Percentiles rank a stretch among this genome's conserved stretches.
Conservation (phyloP, 2,888 invertebrate species). For the Callosobruchus maculatus region DNA sequence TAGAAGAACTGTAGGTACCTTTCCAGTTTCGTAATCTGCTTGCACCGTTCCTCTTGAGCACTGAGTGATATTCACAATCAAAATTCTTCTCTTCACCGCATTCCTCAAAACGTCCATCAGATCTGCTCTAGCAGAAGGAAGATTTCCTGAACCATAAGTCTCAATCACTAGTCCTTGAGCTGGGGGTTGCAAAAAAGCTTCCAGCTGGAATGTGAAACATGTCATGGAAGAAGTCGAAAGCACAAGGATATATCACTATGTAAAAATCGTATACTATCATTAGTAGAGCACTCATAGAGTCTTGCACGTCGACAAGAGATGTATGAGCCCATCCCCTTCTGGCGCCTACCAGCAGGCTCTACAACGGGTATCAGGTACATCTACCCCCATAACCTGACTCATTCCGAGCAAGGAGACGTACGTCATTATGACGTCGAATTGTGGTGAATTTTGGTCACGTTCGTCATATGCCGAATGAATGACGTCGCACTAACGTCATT, state of each 20-base stretch:
- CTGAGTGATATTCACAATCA: slow-evolving; percentile 91
- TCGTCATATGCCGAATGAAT: too few relatives aligned
- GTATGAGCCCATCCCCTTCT: too few relatives aligned
- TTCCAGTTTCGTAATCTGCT: slow-evolving; percentile 77
- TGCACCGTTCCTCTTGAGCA: slow-evolving; percentile 81
- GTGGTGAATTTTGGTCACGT: too few relatives aligned
- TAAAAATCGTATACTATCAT: too few relatives aligned
- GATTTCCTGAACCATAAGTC: slow-evolving; percentile 91
- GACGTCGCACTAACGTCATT: too few relatives aligned
- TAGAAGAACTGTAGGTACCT: slow-evolving; percentile 49
- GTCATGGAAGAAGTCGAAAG: neutral
- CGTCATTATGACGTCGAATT: too few relatives aligned
- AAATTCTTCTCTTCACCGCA: slow-evolving; percentile 73
- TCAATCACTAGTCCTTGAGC: slow-evolving; percentile 79
- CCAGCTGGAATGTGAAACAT: slow-evolving; percentile 46
- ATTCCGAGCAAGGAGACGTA: too few relatives aligned
- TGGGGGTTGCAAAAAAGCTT: slow-evolving; percentile 70
- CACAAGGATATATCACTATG: neutral
- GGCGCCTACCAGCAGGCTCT: too few relatives aligned
- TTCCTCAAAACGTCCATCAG: slow-evolving; percentile 66
- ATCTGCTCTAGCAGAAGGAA: slow-evolving; percentile 81
- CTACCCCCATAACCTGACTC: too few relatives aligned
- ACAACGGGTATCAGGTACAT: too few relatives aligned
- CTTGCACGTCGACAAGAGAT: too few relatives aligned
- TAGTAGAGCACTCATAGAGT: too few relatives aligned